Evolutionary conservation across 2,113 vertebrate genomes (phyloP).

Genomic region (Pollimyrus isidori): DNA sequence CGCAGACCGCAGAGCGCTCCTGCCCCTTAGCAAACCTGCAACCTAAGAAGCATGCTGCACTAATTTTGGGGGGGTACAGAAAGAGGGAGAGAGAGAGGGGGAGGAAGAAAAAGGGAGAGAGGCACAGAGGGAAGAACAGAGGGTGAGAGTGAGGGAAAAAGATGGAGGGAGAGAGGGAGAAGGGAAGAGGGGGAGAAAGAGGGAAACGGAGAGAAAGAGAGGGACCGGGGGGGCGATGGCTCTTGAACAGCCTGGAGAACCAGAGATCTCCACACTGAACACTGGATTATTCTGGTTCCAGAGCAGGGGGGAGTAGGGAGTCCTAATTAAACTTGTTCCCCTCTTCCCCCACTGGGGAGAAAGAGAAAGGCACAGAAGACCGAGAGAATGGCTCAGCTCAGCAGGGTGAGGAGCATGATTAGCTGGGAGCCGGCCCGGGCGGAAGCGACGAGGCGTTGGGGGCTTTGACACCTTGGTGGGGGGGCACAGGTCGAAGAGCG

Average conservation of each 20-base stretch:
- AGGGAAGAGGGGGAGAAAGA: neutral
- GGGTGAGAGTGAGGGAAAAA: too few relatives aligned
- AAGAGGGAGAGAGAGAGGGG: neutral
- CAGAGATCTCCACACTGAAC: conserved; percentile 5
- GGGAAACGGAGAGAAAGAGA: neutral
- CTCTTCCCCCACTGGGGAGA: neutral
- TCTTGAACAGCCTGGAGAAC: neutral
- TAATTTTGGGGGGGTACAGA: neutral
- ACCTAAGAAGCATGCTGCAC: conserved; percentile 49
- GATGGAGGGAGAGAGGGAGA: neutral
- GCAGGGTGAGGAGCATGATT: conserved; percentile 51
- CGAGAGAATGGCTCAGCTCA: neutral
- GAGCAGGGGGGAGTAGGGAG: neutral
- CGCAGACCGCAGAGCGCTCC: conserved; percentile 27
- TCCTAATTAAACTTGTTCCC: conserved; percentile 26
- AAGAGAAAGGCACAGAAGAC: neutral
- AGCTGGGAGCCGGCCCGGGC: conserved; percentile 3
- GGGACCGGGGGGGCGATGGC: neutral
- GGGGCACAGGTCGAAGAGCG: conserved; percentile 43
- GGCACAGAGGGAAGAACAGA: neutral
- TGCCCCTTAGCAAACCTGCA: conserved; percentile 46
- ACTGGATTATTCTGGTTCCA: conserved; percentile 18
- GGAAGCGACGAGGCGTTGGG: neutral
- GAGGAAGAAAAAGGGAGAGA: neutral
- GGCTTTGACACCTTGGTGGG: conserved; percentile 23